Conservation (phyloP, 2,797 vertebrate species). For the Chanos chanos region DNA sequence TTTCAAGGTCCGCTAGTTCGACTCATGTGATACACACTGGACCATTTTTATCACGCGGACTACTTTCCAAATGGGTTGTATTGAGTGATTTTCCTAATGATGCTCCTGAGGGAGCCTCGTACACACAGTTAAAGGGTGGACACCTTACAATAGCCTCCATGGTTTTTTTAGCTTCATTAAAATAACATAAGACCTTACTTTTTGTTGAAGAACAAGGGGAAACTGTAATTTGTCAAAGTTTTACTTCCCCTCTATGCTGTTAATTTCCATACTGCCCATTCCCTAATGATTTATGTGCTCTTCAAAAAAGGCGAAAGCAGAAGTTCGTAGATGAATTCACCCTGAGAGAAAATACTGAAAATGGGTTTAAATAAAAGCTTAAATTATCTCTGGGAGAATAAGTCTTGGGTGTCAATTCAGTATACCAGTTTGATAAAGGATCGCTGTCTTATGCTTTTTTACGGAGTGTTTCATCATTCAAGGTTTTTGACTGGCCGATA, state of each 20-base stretch:
- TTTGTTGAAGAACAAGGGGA: conserved; percentile 60
- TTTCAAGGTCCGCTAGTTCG: conserved; percentile 50
- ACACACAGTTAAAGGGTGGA: conserved; percentile 62
- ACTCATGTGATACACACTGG: conserved; percentile 53
- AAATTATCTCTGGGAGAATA: conserved; percentile 38
- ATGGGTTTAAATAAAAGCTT: conserved; percentile 40
- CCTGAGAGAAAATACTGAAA: conserved; percentile 47
- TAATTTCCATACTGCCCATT: conserved; percentile 73
- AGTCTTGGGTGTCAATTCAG: conserved; percentile 27
- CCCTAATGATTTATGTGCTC: conserved; percentile 66
- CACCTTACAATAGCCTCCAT: conserved; percentile 52
- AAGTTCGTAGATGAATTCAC: conserved; percentile 63
- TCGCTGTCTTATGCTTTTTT: too few species aligned
- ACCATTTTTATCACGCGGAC: conserved; percentile 52
- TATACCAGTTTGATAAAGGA: conserved; percentile 4
- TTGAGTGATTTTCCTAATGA: conserved; percentile 72
- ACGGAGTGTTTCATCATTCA: too few species aligned
- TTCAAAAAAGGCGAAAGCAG: conserved; percentile 64
- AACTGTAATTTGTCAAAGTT: conserved; percentile 76
- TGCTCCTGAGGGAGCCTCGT: conserved; percentile 62
- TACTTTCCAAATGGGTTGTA: conserved; percentile 64
- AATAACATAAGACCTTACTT: conserved; percentile 66
- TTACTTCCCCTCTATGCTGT: conserved; percentile 67
- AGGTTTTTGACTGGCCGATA: too few species aligned
- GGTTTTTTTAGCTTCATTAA: conserved; percentile 66